These are phyloP conservation scores for Ciconia boyciana DNA, from an alignment of 2,113 vertebrate genomes.

Conservation along the genomic window DNA sequence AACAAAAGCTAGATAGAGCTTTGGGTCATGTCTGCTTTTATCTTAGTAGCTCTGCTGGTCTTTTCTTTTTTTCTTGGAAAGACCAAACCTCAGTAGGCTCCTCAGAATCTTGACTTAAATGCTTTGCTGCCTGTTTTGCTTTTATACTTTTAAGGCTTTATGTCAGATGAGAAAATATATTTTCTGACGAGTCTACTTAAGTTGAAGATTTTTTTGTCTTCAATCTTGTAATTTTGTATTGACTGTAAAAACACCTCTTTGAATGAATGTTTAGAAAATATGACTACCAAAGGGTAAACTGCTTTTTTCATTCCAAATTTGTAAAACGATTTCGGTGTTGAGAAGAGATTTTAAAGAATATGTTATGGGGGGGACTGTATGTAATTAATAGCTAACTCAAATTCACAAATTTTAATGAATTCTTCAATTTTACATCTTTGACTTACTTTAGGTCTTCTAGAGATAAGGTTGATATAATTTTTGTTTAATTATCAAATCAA, in stretches of 20 bases:
- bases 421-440: background rate
- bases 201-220: background rate
- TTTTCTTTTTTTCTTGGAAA: background rate
- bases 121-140: background rate
- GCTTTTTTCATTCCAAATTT: background rate
- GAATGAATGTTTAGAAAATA: background rate
- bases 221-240: background rate
- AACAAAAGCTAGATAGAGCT: background rate
- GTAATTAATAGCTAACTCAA: background rate
- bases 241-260: background rate
- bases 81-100: background rate
- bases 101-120: background rate
- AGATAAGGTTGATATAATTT: background rate
- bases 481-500: background rate
- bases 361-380: background rate
- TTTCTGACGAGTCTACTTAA: background rate
- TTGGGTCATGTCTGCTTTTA: background rate
- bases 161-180: background rate
- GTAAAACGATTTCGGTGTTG: background rate
- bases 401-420: background rate
- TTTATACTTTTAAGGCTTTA: background rate
- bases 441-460: background rate
- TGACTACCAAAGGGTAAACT: background rate
- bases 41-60: background rate
- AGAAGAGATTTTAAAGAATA: background rate